Percentiles rank a stretch among this genome's conserved stretches.
Conservation (phyloP, 2,113 vertebrate species). For the Diphyllodes magnificus region DNA sequence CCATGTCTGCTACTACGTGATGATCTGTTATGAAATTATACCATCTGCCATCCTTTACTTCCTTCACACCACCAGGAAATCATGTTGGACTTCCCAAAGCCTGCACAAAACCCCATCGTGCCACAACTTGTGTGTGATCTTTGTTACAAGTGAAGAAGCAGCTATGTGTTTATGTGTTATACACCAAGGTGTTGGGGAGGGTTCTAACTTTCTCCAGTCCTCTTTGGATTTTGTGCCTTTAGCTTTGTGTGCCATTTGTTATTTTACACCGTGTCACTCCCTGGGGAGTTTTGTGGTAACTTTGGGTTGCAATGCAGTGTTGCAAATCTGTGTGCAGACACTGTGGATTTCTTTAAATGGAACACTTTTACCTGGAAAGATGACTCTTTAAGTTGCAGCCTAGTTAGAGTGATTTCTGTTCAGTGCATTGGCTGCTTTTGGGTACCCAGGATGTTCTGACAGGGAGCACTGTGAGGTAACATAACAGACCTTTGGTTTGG, state of each 20-base stretch:
- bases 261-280: background rate
- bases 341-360: background rate
- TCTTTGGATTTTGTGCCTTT: background rate
- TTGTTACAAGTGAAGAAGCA: background rate
- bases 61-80: background rate
- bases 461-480: background rate
- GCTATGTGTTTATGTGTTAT: background rate
- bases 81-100: background rate
- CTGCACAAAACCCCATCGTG: background rate
- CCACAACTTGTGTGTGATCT: background rate
- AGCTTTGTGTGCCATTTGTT: background rate
- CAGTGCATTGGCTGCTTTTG: background rate
- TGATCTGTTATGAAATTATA: background rate
- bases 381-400: background rate
- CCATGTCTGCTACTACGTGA: accelerated
- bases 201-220: background rate
- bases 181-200: background rate
- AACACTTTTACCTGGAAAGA: background rate
- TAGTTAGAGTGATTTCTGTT: background rate
- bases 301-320: background rate
- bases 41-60: background rate
- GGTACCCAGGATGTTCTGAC: background rate
- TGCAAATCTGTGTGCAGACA: background rate
- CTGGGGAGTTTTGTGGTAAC: background rate
- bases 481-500: background rate